phyloP scores from a whole-genome alignment of 2,797 vertebrate genomes.

The Danio albolineatus region DNA sequence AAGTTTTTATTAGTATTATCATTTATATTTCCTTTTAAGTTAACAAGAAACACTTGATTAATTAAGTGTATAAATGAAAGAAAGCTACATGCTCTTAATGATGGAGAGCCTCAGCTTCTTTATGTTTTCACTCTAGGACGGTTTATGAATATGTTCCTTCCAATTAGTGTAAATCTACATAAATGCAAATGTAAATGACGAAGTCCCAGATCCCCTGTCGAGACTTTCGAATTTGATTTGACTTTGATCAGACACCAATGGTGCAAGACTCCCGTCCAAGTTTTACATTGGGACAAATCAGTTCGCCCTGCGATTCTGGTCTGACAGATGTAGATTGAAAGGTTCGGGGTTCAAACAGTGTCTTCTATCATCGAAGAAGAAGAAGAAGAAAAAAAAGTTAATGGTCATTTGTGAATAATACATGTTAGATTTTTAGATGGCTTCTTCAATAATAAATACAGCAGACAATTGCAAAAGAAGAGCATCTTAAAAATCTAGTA shows the following conservation, averaged over 20 bases:
- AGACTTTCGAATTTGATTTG: conserved; percentile 39
- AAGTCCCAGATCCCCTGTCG: conserved; percentile 36
- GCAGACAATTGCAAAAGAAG: background rate
- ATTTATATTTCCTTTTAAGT: conserved; percentile 85
- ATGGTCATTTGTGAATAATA: background rate
- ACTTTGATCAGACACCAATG: conserved; percentile 37
- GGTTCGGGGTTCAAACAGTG: conserved; percentile 2
- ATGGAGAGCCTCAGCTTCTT: conserved; percentile 65
- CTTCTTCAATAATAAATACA: background rate
- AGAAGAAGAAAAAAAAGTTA: background rate
- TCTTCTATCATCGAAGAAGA: background rate
- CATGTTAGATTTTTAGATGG: background rate
- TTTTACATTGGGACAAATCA: conserved; percentile 41
- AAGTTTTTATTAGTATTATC: conserved; percentile 83
- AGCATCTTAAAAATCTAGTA: too few species aligned
- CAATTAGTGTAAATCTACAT: conserved; percentile 45
- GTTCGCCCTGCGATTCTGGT: background rate
- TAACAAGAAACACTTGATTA: conserved; percentile 80
- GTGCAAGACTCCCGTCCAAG: conserved; percentile 16
- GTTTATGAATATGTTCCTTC: conserved; percentile 40
- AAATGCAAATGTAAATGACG: conserved; percentile 39
- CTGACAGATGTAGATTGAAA: background rate
- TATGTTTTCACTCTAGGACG: conserved; percentile 8
- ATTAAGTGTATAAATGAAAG: conserved; percentile 77
- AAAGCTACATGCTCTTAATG: conserved; percentile 78